phyloP scores from a whole-genome alignment of 1,140 invertebrate species.

The Zaprionus kolodkinae region DNA sequence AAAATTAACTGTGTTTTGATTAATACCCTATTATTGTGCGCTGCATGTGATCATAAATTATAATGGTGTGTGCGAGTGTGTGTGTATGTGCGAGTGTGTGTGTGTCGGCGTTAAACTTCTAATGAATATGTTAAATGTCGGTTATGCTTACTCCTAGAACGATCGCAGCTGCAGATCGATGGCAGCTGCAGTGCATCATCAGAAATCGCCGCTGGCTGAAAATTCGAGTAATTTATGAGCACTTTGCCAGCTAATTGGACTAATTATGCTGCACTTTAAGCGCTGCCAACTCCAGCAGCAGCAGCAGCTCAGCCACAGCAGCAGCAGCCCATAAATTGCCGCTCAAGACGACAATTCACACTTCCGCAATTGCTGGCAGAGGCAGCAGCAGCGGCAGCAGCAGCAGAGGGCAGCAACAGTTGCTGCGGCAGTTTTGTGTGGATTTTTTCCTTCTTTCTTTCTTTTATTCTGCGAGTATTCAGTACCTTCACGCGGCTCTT shows the following conservation, averaged over 20 bases:
- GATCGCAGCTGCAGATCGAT: constrained; percentile 19
- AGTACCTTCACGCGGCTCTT: constrained; percentile 28
- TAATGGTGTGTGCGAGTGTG: constrained; percentile 1
- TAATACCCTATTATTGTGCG: constrained; percentile 74
- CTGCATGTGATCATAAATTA: constrained; percentile 70
- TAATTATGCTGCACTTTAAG: constrained; percentile 68
- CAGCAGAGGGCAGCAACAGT: not conserved
- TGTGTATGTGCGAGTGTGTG: constrained; percentile 6
- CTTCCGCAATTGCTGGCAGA: constrained; percentile 63
- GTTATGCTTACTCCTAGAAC: not conserved
- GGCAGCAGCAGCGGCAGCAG: not conserved
- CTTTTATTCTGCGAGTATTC: constrained; percentile 4
- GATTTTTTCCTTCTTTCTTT: constrained; percentile 35
- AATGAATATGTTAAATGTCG: constrained; percentile 68
- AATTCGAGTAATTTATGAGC: constrained; percentile 77
- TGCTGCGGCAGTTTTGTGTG: constrained; percentile 16
- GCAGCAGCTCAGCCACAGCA: constrained; percentile 5
- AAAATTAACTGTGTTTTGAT: constrained; percentile 80
- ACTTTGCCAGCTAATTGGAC: constrained; percentile 73
- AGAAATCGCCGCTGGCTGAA: constrained; percentile 28
- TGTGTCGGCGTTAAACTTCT: constrained; percentile 47
- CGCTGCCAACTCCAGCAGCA: constrained; percentile 30
- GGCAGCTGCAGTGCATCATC: constrained; percentile 22
- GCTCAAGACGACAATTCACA: constrained; percentile 63
- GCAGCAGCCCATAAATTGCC: constrained; percentile 43